Conservation (phyloP, 2,113 vertebrate species). For the Phycodurus eques region DNA sequence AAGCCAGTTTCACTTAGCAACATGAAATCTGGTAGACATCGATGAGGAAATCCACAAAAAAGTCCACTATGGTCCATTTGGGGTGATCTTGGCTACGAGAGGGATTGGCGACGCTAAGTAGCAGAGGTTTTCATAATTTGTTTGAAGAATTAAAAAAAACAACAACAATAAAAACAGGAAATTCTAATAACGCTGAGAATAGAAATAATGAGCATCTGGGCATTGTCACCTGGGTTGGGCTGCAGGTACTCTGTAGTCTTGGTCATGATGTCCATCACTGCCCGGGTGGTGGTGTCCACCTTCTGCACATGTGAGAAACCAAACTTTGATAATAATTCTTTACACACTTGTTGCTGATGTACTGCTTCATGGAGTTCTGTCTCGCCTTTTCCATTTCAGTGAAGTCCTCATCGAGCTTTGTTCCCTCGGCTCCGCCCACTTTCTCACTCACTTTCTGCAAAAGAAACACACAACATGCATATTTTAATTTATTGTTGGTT, state of each 20-base stretch:
- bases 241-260: slow-evolving; percentile 98
- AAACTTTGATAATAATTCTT: background rate
- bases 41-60: too few species aligned
- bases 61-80: too few species aligned
- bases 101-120: too few species aligned
- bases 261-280: slow-evolving; percentile 95
- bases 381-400: slow-evolving; percentile 94
- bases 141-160: too few species aligned
- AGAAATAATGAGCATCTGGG: background rate
- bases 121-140: too few species aligned
- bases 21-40: too few species aligned
- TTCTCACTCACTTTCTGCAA: slow-evolving; percentile 95
- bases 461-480: slow-evolving; percentile 25
- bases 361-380: background rate
- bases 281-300: slow-evolving; percentile 90
- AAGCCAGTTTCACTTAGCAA: too few species aligned
- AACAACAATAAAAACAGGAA: too few species aligned
- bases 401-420: slow-evolving; percentile 93
- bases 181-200: too few species aligned
- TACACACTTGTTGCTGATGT: background rate
- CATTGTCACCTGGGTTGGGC: slow-evolving; percentile 88
- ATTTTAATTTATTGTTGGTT: too few species aligned
- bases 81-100: too few species aligned
- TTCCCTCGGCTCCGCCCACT: slow-evolving; percentile 93
- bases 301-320: slow-evolving; percentile 69